Conservation (phyloP, 2,888 invertebrate species). For the Amitus sp. region DNA sequence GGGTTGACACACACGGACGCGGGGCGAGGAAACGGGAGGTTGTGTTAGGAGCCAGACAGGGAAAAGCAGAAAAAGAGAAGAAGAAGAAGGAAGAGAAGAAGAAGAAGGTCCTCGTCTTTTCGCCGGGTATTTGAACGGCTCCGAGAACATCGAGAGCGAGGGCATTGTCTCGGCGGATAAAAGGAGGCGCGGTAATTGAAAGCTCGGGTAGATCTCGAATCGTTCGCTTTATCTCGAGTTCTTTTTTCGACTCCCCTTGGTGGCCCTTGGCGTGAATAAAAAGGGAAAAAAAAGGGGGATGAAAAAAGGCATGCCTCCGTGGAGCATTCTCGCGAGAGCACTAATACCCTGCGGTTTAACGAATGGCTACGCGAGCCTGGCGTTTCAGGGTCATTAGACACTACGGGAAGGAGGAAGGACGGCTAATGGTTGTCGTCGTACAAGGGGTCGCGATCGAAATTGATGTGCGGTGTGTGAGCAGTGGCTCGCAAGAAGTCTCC, state of each 20-base stretch:
- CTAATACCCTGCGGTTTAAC: slow-evolving; percentile 21
- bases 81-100: too few relatives aligned
- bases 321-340: slow-evolving; percentile 27
- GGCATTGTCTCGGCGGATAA: slow-evolving; percentile 25
- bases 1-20: too few relatives aligned
- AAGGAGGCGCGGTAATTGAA: slow-evolving; percentile 34
- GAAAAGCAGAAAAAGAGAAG: too few relatives aligned
- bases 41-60: too few relatives aligned
- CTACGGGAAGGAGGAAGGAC: slow-evolving; percentile 13
- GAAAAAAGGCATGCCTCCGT: slow-evolving; percentile 24
- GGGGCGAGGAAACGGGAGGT: too few relatives aligned
- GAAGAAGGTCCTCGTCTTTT: too few relatives aligned
- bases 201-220: slow-evolving; percentile 30
- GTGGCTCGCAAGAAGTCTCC: slow-evolving; percentile 19
- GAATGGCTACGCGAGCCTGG: slow-evolving; percentile 31
- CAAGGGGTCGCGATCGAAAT: slow-evolving; percentile 17
- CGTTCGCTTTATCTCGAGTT: slow-evolving; percentile 25
- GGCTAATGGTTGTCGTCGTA: slow-evolving; percentile 21
- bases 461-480: slow-evolving; percentile 25
- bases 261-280: slow-evolving; percentile 9
- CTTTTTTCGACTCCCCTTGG: slow-evolving; percentile 14
- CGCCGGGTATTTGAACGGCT: slow-evolving; percentile 27
- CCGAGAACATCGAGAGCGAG: slow-evolving; percentile 11
- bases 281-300: too few relatives aligned
- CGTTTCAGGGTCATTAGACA: slow-evolving; percentile 33